Evolutionary conservation across 1,140 invertebrate species (phyloP).

Genomic region (Eulimnadia texana): DNA sequence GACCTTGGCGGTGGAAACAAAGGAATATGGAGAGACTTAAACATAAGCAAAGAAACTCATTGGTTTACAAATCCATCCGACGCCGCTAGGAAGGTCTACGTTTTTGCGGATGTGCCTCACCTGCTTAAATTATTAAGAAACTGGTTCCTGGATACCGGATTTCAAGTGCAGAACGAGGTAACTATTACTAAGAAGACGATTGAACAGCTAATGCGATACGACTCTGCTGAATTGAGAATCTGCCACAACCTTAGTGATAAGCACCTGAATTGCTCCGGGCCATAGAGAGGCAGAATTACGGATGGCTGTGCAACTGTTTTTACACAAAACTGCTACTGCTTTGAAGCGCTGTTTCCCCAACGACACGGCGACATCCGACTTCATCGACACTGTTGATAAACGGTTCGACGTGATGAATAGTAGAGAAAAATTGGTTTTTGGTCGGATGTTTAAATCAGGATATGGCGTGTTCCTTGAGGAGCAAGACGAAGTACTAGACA

Average conservation of each 20-base stretch:
- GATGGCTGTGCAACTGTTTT: too few relatives aligned
- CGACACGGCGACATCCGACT: neutral
- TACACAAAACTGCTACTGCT: neutral
- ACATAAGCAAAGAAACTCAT: constrained; percentile 18
- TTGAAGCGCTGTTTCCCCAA: neutral
- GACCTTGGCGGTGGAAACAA: constrained; percentile 25
- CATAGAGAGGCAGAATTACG: too few relatives aligned
- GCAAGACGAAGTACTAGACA: neutral
- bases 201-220: constrained; percentile 10
- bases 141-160: constrained; percentile 23
- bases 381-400: neutral
- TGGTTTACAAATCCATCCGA: constrained; percentile 20
- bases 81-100: constrained; percentile 18
- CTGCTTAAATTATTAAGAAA: constrained; percentile 25
- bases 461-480: neutral
- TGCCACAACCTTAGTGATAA: constrained; percentile 17
- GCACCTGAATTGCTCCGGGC: too few relatives aligned
- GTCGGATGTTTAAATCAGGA: neutral
- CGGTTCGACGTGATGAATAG: neutral
- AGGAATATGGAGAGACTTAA: constrained; percentile 25
- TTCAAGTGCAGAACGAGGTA: constrained; percentile 15
- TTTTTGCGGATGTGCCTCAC: constrained; percentile 23
- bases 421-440: neutral
- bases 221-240: constrained; percentile 17
- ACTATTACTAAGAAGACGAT: constrained; percentile 18